Percentiles rank a stretch among this genome's conserved stretches.
These are phyloP conservation scores for Acanthococcus lagerstroemiae DNA, from an alignment of 2,888 invertebrate genomes.

Conservation along the genomic window DNA sequence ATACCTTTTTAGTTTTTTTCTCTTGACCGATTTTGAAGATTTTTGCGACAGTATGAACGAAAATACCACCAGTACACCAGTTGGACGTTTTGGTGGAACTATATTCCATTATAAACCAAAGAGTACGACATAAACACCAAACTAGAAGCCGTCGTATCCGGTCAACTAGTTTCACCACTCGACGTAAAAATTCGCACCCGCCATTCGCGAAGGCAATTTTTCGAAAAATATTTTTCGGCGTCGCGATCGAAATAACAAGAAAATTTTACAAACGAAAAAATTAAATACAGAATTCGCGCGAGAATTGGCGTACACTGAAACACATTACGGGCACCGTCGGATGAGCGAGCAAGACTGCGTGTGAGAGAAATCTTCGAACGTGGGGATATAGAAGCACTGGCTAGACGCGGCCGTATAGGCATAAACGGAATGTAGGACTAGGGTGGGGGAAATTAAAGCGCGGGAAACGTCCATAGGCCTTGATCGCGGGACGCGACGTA, in stretches of 20 bases:
- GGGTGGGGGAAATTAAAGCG: slow-evolving; percentile 27
- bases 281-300: not conserved
- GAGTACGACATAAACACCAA: not conserved
- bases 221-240: too few relatives aligned
- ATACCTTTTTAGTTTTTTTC: slow-evolving; percentile 27
- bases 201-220: too few relatives aligned
- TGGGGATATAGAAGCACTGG: slow-evolving; percentile 4
- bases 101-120: slow-evolving; percentile 21
- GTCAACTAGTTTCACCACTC: not conserved
- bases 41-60: slow-evolving; percentile 19
- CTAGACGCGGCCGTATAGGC: slow-evolving; percentile 16
- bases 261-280: not conserved
- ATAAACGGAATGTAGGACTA: slow-evolving; percentile 22
- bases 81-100: slow-evolving; percentile 18
- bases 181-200: not conserved
- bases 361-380: not conserved
- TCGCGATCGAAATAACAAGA: too few relatives aligned
- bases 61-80: slow-evolving; percentile 21
- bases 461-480: slow-evolving; percentile 24
- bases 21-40: slow-evolving; percentile 25
- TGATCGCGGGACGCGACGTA: slow-evolving; percentile 1
- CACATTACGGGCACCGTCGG: not conserved
- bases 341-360: not conserved
- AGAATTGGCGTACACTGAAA: slow-evolving; percentile 5
- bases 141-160: slow-evolving; percentile 9